Conservation (phyloP, 2,113 vertebrate species). For the Saccopteryx leptura region DNA sequence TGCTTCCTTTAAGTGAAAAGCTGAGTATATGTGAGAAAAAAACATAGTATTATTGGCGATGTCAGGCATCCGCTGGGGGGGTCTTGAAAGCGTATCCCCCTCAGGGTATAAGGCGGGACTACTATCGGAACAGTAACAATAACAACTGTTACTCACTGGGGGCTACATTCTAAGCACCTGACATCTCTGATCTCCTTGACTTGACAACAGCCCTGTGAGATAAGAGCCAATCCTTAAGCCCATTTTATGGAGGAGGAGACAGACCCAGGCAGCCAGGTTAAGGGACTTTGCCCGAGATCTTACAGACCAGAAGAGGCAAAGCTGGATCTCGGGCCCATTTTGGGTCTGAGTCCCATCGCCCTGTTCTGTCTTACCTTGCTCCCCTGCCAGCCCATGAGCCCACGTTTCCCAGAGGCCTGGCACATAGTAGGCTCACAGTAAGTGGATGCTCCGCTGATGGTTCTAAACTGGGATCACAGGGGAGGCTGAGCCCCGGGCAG, state of each 20-base stretch:
- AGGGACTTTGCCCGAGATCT: neutral
- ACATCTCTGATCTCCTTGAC: neutral
- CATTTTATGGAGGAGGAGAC: neutral
- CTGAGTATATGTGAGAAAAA: too few relatives aligned
- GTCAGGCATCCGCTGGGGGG: neutral
- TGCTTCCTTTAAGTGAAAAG: neutral
- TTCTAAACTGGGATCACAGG: neutral
- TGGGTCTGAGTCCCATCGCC: neutral
- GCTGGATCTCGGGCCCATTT: neutral
- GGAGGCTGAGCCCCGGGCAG: neutral
- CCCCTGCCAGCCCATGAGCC: neutral
- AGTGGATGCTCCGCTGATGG: neutral
- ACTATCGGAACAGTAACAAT: too few relatives aligned
- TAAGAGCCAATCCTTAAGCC: neutral
- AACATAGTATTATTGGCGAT: neutral
- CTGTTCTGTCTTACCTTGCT: neutral
- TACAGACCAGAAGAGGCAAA: neutral
- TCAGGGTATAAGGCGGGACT: neutral
- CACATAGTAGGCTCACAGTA: neutral
- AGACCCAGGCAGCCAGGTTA: neutral
- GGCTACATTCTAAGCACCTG: neutral
- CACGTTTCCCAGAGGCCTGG: rapidly evolving
- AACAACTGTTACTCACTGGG: neutral
- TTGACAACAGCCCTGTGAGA: neutral
- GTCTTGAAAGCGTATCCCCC: neutral